Evolutionary conservation across 1,140 invertebrate species (phyloP).

Genomic region (Drosophila varians): DNA sequence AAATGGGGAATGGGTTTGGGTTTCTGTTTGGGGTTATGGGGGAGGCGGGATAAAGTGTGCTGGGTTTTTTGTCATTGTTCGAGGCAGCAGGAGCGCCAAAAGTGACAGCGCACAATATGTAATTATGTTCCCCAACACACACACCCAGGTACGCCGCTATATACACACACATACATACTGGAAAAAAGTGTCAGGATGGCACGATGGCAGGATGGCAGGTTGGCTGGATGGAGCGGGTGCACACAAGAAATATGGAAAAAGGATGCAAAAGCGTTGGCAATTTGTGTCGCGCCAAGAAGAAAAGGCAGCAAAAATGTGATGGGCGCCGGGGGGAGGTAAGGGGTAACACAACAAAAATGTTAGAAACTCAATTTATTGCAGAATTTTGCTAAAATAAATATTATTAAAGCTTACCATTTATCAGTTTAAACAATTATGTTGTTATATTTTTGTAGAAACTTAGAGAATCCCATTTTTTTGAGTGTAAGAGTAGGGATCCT

Average conservation of each 20-base stretch:
- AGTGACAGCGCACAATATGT: conserved; percentile 81
- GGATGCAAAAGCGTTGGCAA: conserved; percentile 81
- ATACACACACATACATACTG: conserved; percentile 7
- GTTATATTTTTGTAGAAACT: too few species aligned
- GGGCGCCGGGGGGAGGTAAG: conserved; percentile 1
- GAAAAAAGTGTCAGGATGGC: neutral
- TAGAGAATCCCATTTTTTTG: neutral
- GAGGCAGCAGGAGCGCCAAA: conserved; percentile 61
- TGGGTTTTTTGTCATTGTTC: conserved; percentile 59
- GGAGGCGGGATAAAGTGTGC: conserved; percentile 15
- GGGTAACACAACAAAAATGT: too few species aligned
- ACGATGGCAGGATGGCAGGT: neutral
- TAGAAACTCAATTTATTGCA: too few species aligned
- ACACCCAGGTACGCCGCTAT: conserved; percentile 22
- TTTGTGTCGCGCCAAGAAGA: conserved; percentile 73
- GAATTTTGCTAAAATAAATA: too few species aligned
- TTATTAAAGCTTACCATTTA: too few species aligned
- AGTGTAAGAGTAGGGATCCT: conserved; percentile 3
- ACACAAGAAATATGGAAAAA: conserved; percentile 72
- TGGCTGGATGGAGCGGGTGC: conserved; percentile 4
- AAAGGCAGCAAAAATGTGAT: conserved; percentile 24
- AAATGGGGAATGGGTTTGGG: conserved; percentile 20
- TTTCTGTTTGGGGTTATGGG: neutral
- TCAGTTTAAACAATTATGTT: neutral
- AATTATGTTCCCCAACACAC: conserved; percentile 67